phyloP scores from a whole-genome alignment of 2,797 vertebrate species.

The Sebastes kiyomatsui region DNA sequence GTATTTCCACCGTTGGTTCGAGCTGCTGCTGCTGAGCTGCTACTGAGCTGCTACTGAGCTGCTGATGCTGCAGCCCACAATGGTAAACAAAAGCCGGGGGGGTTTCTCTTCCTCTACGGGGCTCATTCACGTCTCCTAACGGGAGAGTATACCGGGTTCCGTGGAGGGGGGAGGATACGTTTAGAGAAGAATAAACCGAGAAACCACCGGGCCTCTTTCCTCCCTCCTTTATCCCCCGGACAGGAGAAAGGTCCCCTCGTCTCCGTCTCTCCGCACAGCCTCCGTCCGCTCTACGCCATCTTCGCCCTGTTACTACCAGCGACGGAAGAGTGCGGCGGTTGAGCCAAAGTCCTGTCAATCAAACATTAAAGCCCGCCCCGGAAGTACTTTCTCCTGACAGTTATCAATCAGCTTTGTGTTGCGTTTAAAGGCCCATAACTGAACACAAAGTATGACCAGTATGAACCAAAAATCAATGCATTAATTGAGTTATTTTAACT shows the following conservation, averaged over 20 bases:
- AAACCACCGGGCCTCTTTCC: not conserved
- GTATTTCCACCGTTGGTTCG: constrained; percentile 35
- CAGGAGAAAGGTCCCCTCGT: constrained; percentile 52
- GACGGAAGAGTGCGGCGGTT: constrained; percentile 11
- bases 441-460: fast-evolving
- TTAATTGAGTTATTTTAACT: not conserved
- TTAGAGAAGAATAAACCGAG: not conserved
- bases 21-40: not conserved
- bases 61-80: constrained; percentile 38
- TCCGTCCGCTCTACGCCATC: constrained; percentile 75
- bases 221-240: not conserved
- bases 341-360: constrained; percentile 57
- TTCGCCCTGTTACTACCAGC: constrained; percentile 59
- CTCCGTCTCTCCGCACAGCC: constrained; percentile 41
- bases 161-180: not conserved
- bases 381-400: constrained; percentile 2
- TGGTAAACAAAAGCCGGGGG: constrained; percentile 72
- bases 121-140: constrained; percentile 1
- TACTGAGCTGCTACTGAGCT: not conserved
- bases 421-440: not conserved
- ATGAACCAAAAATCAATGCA: fast-evolving
- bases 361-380: constrained; percentile 58
- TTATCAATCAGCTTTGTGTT: not conserved
- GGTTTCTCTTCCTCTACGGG: constrained; percentile 33
- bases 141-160: not conserved